These are phyloP conservation scores for Actias luna DNA, from an alignment of 2,888 invertebrate species.

Conservation along the genomic window DNA sequence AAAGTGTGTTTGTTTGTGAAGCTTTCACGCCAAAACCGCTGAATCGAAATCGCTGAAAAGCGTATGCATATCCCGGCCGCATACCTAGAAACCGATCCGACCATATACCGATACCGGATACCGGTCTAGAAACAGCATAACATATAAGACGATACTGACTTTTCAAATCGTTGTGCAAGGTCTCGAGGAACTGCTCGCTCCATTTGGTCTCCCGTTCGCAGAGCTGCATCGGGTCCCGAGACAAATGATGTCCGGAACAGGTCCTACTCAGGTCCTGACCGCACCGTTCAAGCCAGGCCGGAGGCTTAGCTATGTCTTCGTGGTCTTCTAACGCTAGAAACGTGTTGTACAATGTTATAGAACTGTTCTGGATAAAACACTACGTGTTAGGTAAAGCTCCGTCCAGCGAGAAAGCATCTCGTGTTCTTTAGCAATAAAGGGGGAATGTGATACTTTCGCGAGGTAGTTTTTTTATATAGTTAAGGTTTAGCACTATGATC, in stretches of 20 bases:
- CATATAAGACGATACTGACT: constrained; percentile 52
- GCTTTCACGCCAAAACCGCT: no score
- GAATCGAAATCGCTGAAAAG: no score
- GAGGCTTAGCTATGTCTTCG: constrained; percentile 67
- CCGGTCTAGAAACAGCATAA: no score
- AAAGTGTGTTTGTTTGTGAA: no score
- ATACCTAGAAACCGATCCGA: no score
- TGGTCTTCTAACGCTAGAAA: constrained; percentile 71
- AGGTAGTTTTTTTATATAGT: no score
- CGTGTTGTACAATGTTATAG: background rate
- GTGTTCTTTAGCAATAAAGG: no score
- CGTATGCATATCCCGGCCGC: no score
- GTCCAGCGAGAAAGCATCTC: no score
- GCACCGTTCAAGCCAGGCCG: constrained; percentile 71
- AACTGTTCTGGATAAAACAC: background rate
- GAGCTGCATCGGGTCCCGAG: constrained; percentile 57
- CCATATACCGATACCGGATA: no score
- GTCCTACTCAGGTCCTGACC: constrained; percentile 53
- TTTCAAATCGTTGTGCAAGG: constrained; percentile 82
- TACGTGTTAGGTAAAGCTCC: background rate
- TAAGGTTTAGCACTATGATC: no score
- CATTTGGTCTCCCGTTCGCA: constrained; percentile 85
- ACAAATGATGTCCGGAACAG: constrained; percentile 71
- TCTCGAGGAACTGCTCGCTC: constrained; percentile 83
- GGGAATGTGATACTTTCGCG: no score